A percentile compares a stretch with the other conserved stretches of the same genome.
Conservation (phyloP, 2,888 invertebrate genomes). For the Erebia palarica region DNA sequence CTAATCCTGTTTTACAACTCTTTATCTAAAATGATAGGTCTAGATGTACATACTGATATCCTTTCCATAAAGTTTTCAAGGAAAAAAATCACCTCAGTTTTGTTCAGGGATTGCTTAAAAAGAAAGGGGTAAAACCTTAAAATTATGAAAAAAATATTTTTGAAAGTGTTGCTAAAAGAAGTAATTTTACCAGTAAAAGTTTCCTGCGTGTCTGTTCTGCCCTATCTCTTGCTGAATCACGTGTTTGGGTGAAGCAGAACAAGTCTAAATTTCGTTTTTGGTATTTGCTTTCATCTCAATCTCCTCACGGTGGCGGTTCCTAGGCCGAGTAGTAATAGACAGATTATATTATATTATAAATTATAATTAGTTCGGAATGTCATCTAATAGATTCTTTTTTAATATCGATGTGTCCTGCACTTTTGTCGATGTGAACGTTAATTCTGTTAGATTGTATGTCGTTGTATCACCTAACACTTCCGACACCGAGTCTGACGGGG, state of each 20-base stretch:
- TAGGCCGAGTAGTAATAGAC: slow-evolving; percentile 77
- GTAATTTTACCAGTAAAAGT: slow-evolving; percentile 49
- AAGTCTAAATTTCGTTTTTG: slow-evolving; percentile 84
- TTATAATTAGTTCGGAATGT: slow-evolving; percentile 73
- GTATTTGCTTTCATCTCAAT: slow-evolving; percentile 76
- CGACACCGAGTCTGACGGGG: slow-evolving; percentile 49
- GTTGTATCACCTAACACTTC: slow-evolving; percentile 78
- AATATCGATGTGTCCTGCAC: slow-evolving; percentile 71
- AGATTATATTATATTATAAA: slow-evolving; percentile 45
- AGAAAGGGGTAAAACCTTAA: too few species aligned
- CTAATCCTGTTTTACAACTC: too few species aligned
- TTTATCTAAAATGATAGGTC: too few species aligned
- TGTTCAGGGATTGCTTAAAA: too few species aligned
- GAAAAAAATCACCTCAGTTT: too few species aligned
- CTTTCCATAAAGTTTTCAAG: too few species aligned
- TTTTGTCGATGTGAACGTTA: slow-evolving; percentile 71
- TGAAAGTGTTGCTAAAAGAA: neutral
- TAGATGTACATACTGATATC: too few species aligned
- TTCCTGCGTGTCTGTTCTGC: slow-evolving; percentile 73
- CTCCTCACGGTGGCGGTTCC: slow-evolving; percentile 79
- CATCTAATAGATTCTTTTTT: slow-evolving; percentile 72
- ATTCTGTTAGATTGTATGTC: slow-evolving; percentile 78
- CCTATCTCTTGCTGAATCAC: slow-evolving; percentile 54
- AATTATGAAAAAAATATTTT: too few species aligned
- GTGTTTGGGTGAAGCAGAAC: slow-evolving; percentile 73